Evolutionary conservation across 2,797 vertebrate genomes (phyloP), one percentile per base, ranked within the genome.

Genomic region (Tympanoctomys barrerae): DNA sequence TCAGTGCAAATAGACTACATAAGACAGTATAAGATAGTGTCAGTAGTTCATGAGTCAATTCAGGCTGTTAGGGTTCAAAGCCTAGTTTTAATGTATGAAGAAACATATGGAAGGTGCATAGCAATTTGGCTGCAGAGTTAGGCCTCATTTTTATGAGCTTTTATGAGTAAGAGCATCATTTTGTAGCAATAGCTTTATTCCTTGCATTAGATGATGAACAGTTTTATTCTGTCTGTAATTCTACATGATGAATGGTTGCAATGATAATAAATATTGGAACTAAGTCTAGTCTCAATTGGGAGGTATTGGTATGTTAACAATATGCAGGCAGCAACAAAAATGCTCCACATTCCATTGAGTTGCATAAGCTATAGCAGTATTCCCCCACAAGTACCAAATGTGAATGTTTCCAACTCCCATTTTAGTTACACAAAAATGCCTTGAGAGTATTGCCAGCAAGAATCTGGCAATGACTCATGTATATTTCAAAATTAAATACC

Each of bases 401-500:
- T 52, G 28, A 54, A 59, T 12, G 36, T 13, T 79, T 90, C 89
- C 62, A 19, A 75, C 68, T 2, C 3, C 24, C 31, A 85, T 68
- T 90, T 92, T 24, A 64, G 61, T 96, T 94, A 73, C n/a, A 14
- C 64, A 83, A 94, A 94, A 90, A 75, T 86, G 78, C 13, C 83
- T 91, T 70, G 78, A 87, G 36, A 59, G 0, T 92, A 52, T 46
- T 86, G 8, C 21, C 68, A 90, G 61, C 73, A 93, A 85, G 81
- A 68, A 87, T 81, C 71, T 88, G 61, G 16, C 71, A 94, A 89
- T 88, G 94, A 80, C 49, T 88, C 73, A 59, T 21, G 33, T n/a
- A 28, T 54, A 90, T 90, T 94, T 96, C 78, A 85, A 57, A 90
- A 73, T 87, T 89, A 91, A 87, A 84, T 94, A 68, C 87, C 91